Base-by-base conservation (phyloP, 2,113 vertebrate genomes). In the Thamnaconus septentrionalis region DNA sequence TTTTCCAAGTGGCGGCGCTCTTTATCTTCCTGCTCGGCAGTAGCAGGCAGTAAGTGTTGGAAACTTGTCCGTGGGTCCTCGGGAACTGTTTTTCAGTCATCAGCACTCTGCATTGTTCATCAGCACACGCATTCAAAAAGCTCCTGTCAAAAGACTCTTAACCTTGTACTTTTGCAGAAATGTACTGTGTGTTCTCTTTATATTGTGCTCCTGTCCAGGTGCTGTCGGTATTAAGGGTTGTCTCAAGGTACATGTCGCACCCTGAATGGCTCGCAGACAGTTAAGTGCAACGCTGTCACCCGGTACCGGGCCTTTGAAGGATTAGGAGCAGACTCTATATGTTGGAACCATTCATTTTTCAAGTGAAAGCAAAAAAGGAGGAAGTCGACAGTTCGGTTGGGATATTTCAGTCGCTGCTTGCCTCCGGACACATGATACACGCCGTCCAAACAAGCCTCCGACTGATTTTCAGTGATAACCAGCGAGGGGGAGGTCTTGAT, bases 301-400 rank as follows among this genome's bases (percentile, higher is more conserved):
- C 41, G 52, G 62, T 57, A 71, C 65, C 59, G 64, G 60, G 52
- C 6, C 3, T 56, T 69, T 76, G 8, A 11, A 64, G 4, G 52
- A 55, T 66, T 48, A 50, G 51, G 10, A 60, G 66, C 61, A 52
- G 57, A 8, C 61, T 77, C 60, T 64, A 39, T 66, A 53, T 61
- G 3, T 49, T 4, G 8, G 60, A 41, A 53, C 9, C 7, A 63
- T 55, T 57, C 62, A 53, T 53, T 63, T 71, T 50, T 55, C 66
- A 60, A 69, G 11, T 77, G 56, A 79, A 78, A 64, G 59, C 65
- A 69, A 78, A 73, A 61, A 31, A 64, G 47, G 12, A 66, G 18
- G 42, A 67, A 56, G 62, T 52, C 47, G 60, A 65, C n/a, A 66
- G 50, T 56, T 60, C 11, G 40, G 66, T 59, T 56, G 56, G 18